These are phyloP conservation scores for Gopherus flavomarginatus DNA, from an alignment of 2,113 vertebrate genomes.

Conservation along the genomic window DNA sequence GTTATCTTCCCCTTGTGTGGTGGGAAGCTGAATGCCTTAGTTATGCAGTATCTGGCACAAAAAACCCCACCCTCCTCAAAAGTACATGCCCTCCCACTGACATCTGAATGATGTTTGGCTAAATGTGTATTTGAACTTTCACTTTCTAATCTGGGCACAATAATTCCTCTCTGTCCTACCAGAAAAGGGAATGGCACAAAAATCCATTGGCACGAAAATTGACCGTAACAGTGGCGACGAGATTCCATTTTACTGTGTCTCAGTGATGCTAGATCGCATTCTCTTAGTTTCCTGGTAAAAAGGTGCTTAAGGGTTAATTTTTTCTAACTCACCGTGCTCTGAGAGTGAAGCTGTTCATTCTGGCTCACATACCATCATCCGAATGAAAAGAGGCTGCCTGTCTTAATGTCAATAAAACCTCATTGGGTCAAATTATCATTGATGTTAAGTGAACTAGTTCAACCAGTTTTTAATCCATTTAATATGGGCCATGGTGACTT, in stretches of 20 bases:
- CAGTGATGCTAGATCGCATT: background rate
- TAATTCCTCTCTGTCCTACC: background rate
- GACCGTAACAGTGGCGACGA: background rate
- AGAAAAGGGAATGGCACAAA: background rate
- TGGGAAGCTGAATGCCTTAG: background rate
- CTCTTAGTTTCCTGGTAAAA: background rate
- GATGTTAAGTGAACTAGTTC: background rate
- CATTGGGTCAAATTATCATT: accelerated
- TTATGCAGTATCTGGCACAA: background rate
- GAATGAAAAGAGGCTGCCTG: accelerated
- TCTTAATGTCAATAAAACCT: background rate
- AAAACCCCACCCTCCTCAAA: background rate
- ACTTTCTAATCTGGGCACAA: background rate
- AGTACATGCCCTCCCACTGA: background rate
- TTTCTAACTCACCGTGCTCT: background rate
- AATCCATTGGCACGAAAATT: no score
- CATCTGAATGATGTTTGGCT: background rate
- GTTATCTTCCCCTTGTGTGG: background rate
- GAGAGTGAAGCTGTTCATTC: background rate
- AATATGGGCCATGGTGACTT: accelerated
- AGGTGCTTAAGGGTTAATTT: background rate
- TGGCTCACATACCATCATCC: background rate
- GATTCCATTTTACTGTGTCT: background rate
- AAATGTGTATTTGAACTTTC: background rate
- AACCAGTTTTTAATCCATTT: background rate